Evolutionary conservation across 2,113 vertebrate genomes (phyloP), one percentile per base, ranked within the genome.

Genomic region (Mirza zaza): DNA sequence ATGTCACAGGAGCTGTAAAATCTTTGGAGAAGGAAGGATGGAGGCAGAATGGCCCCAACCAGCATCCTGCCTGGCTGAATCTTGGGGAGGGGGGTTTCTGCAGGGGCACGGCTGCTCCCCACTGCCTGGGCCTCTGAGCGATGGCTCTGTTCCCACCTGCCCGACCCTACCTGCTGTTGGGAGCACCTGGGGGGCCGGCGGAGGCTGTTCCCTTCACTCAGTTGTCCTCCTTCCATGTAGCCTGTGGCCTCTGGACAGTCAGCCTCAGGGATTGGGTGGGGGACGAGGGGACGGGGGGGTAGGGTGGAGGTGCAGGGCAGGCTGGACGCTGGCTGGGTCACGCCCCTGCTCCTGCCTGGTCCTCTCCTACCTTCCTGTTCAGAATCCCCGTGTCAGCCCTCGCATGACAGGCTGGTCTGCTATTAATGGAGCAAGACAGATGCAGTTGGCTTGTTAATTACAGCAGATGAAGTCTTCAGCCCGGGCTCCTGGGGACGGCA

Each of bases 361-460:
- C 57, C 61, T 77, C 39, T 23, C 65, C 67, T 42, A 5, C 20
- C 29, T 57, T 48, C 13, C 59, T 1, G 7, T 14, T n/a, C 52
- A 29, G 29, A 57, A 13, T 20, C 70, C 70, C 45, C 68, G 25
- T 34, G 17, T 27, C 67, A 83, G 80, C 55, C 77, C 79, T 70
- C 25, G 90, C 4, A 29, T 15, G 82, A 29, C 79, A 45, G 92
- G 87, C 29, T 29, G 63, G 36, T 73, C 42, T 75, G 73, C 65
- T 95, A 84, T 97, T 94, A 94, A 97, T 96, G 98, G 98, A 98
- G 95, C 96, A 92, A 81, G 97, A 94, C 95, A 95, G 94, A 90
- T 91, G 63, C 57, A 70, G 70, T 36, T 57, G 87, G 77, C 91
- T 94, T 70, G 25, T 87, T 97, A 97, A 98, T 98, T 96, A 98